Percentiles rank a stretch among this genome's conserved stretches.
phyloP scores from a whole-genome alignment of 2,888 invertebrate genomes.

The Branchellion lobata region DNA sequence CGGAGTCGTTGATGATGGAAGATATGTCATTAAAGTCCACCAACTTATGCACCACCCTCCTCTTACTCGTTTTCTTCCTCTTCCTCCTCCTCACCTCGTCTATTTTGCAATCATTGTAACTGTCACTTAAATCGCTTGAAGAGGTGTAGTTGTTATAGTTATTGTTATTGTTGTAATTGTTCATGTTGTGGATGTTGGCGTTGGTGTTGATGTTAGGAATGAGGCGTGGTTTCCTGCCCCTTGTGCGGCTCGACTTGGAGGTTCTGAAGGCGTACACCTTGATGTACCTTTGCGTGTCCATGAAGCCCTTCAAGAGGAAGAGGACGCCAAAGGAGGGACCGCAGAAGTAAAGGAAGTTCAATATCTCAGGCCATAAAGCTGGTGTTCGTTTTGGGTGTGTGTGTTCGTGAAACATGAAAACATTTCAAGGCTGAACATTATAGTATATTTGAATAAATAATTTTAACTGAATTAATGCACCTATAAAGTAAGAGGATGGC shows the following conservation, averaged over 20 bases:
- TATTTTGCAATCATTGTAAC: no score
- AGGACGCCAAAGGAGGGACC: slow-evolving; percentile 26
- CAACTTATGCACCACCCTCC: no score
- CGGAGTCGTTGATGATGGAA: background rate
- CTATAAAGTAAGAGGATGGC: no score
- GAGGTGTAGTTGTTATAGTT: background rate
- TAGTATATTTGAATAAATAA: no score
- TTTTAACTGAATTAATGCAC: no score
- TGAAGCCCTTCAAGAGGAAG: slow-evolving; percentile 28
- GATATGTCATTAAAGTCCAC: no score
- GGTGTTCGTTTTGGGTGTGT: background rate
- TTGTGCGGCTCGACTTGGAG: background rate
- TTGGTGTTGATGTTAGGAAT: slow-evolving; percentile 38
- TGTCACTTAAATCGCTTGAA: background rate
- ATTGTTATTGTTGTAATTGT: background rate
- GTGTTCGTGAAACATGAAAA: background rate
- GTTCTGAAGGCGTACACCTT: slow-evolving; percentile 35
- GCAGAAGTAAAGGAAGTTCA: slow-evolving; percentile 32
- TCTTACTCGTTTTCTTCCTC: no score
- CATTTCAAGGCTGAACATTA: no score
- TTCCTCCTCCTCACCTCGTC: no score
- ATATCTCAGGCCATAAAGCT: slow-evolving; percentile 35
- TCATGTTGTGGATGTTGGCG: background rate
- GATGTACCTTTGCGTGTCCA: slow-evolving; percentile 24
- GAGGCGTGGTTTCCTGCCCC: slow-evolving; percentile 13